Conservation (phyloP, 2,888 invertebrate species). For the Drosophila sordidapex region DNA sequence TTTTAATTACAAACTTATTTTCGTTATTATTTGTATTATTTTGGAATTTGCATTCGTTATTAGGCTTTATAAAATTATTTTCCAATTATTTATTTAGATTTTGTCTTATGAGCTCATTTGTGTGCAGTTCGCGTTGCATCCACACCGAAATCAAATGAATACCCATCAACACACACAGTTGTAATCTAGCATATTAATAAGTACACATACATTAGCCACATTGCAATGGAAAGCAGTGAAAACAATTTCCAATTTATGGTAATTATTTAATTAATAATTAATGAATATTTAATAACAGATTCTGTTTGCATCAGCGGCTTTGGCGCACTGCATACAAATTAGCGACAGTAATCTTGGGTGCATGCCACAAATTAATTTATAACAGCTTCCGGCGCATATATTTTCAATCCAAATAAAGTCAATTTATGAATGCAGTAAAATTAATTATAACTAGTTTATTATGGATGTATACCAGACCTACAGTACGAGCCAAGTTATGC, state of each 20-base stretch:
- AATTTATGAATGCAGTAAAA: conserved; percentile 49
- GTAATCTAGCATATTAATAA: conserved; percentile 14
- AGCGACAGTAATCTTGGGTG: conserved; percentile 57
- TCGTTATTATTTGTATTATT: conserved; percentile 10
- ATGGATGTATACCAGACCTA: conserved; percentile 10
- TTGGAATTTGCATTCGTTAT: conserved; percentile 36
- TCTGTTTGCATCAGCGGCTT: conserved; percentile 3
- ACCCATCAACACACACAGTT: conserved; percentile 15
- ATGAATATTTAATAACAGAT: conserved; percentile 67
- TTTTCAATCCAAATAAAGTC: conserved; percentile 37
- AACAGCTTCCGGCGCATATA: conserved; percentile 12
- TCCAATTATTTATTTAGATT: conserved; percentile 2
- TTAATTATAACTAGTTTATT: conserved; percentile 66
- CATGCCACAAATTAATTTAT: conserved; percentile 46
- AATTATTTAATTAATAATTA: conserved; percentile 41
- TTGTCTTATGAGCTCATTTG: conserved; percentile 19
- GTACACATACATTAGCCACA: conserved; percentile 24
- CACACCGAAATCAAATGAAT: neutral
- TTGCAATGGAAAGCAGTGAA: conserved; percentile 17
- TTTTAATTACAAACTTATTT: conserved; percentile 73
- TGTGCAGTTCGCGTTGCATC: conserved; percentile 15
- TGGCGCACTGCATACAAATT: conserved; percentile 18
- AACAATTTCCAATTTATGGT: conserved; percentile 69
- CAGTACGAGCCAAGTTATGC: conserved; percentile 6
- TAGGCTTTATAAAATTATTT: conserved; percentile 43